phyloP scores from a whole-genome alignment of 37 sponge, comb jelly and placozoan genomes.

The Axinella damicornis region DNA sequence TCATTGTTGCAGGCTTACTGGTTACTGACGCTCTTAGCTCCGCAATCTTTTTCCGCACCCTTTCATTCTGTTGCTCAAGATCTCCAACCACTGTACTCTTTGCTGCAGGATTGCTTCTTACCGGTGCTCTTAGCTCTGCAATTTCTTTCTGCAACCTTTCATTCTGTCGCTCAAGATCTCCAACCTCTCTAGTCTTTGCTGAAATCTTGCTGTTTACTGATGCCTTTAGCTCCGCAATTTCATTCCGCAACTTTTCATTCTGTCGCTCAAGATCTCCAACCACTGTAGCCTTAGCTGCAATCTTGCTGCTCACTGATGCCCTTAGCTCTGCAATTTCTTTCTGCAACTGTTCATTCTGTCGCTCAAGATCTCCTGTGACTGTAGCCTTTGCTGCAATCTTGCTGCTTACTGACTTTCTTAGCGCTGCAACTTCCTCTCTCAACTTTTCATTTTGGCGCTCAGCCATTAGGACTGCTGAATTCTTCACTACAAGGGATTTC shows the following conservation, averaged over 20 bases:
- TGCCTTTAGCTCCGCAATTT: too few species aligned
- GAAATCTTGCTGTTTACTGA: too few species aligned
- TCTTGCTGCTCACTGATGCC: not conserved
- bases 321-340: constrained; percentile 16
- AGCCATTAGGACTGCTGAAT: not conserved
- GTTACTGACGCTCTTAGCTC: not conserved
- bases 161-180: not conserved
- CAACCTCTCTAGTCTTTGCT: too few species aligned
- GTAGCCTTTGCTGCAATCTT: not conserved
- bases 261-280: too few species aligned
- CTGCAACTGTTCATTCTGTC: not conserved
- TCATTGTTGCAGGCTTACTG: not conserved
- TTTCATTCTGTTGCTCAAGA: not conserved
- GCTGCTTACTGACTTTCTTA: not conserved
- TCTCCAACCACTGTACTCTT: not conserved
- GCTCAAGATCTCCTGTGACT: not conserved
- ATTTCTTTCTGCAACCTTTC: constrained; percentile 1
- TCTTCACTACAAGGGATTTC: not conserved
- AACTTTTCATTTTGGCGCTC: not conserved
- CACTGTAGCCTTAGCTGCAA: not conserved
- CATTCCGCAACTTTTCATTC: too few species aligned
- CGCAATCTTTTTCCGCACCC: not conserved
- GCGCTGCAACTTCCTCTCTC: constrained; percentile 15
- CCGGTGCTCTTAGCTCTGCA: not conserved
- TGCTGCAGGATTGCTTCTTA: not conserved